phyloP scores from a whole-genome alignment of 2,797 vertebrate genomes.

The Tadarida brasiliensis region DNA sequence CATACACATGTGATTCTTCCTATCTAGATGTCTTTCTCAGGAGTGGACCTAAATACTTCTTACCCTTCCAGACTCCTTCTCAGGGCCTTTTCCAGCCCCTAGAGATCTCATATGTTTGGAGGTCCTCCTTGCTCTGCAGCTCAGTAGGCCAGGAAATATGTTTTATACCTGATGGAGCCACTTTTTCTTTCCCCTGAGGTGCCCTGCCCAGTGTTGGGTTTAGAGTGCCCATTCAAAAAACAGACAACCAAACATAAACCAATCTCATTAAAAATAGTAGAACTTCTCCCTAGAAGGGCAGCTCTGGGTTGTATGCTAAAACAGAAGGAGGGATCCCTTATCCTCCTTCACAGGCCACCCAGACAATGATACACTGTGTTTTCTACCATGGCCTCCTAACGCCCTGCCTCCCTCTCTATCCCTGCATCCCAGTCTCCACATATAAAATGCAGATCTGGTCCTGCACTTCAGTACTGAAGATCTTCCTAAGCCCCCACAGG shows the following conservation, averaged over 20 bases:
- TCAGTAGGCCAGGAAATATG: background rate
- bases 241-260: background rate
- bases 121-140: background rate
- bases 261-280: background rate
- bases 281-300: background rate
- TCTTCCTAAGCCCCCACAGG: background rate
- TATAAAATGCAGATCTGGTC: background rate
- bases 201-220: background rate
- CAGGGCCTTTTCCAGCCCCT: background rate
- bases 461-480: background rate
- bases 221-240: background rate
- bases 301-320: background rate
- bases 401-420: background rate
- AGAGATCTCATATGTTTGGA: background rate
- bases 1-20: background rate
- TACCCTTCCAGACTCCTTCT: background rate
- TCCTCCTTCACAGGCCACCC: background rate
- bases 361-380: background rate
- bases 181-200: background rate
- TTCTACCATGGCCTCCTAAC: background rate
- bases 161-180: background rate
- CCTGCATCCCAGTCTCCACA: background rate
- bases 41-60: background rate
- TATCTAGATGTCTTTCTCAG: background rate
- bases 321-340: background rate